Conservation (phyloP, 2,113 vertebrate genomes). For the Cheilinus undulatus region DNA sequence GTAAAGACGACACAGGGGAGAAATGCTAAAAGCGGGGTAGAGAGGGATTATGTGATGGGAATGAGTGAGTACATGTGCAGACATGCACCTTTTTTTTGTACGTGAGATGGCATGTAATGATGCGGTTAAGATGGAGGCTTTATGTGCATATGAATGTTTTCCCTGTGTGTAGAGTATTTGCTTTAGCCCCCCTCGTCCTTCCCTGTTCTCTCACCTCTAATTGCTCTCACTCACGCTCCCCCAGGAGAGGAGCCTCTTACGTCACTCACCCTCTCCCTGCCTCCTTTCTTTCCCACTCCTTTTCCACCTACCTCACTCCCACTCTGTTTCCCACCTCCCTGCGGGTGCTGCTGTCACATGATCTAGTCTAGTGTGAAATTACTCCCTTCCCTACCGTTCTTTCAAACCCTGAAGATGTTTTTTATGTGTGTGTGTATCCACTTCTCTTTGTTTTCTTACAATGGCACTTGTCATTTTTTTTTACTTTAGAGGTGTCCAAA, state of each 20-base stretch:
- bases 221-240: slow-evolving; percentile 79
- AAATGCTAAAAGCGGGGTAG: slow-evolving; percentile 61
- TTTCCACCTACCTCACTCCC: slow-evolving; percentile 11
- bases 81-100: slow-evolving; percentile 24
- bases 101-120: slow-evolving; percentile 51
- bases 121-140: slow-evolving; percentile 55
- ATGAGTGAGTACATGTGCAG: slow-evolving; percentile 44
- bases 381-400: slow-evolving; percentile 72
- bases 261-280: slow-evolving; percentile 63
- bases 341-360: slow-evolving; percentile 81
- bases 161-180: slow-evolving; percentile 62
- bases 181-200: slow-evolving; percentile 62
- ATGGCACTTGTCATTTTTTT: slow-evolving; percentile 51
- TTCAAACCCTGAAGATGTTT: slow-evolving; percentile 71
- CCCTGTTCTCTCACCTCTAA: slow-evolving; percentile 79
- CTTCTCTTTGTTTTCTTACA: slow-evolving; percentile 61
- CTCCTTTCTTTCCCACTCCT: slow-evolving; percentile 39
- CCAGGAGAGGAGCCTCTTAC: slow-evolving; percentile 72
- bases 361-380: slow-evolving; percentile 84
- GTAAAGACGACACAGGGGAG: slow-evolving; percentile 33
- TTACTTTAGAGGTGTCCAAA: slow-evolving; percentile 18
- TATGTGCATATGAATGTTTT: slow-evolving; percentile 68
- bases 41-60: slow-evolving; percentile 65
- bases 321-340: slow-evolving; percentile 66
- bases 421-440: slow-evolving; percentile 28